phyloP scores from a whole-genome alignment of 2,888 invertebrate species.

The Gisinianus flammeolus region DNA sequence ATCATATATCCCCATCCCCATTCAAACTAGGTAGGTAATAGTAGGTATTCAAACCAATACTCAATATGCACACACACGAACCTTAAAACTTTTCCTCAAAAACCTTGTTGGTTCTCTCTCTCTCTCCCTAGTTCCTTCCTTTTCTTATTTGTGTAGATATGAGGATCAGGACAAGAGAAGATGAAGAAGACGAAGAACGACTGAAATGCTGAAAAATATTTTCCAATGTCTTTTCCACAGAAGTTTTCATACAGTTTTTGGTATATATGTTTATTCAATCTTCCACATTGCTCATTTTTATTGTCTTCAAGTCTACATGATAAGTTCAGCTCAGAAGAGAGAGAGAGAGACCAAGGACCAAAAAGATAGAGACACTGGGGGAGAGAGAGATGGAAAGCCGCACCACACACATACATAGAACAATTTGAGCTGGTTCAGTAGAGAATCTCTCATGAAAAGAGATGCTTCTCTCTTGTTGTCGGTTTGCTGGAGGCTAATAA shows the following conservation, averaged over 20 bases:
- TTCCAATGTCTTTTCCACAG: background rate
- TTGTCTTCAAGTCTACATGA: background rate
- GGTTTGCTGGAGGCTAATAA: slow-evolving; percentile 22
- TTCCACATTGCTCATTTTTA: background rate
- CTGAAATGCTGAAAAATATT: background rate
- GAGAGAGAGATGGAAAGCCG: background rate
- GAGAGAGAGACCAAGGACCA: background rate
- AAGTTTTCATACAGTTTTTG: background rate
- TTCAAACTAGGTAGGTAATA: background rate
- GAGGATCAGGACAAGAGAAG: background rate
- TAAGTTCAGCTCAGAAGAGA: background rate
- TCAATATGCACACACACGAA: slow-evolving; percentile 30
- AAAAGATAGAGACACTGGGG: background rate
- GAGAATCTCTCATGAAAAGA: background rate
- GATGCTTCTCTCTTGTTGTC: background rate
- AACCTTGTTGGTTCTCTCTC: background rate
- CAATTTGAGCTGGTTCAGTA: slow-evolving; percentile 8
- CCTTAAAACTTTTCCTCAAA: slow-evolving; percentile 22
- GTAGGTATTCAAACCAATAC: background rate
- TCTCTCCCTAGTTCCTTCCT: background rate
- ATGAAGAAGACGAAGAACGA: background rate
- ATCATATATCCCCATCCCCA: background rate
- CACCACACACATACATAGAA: no score
- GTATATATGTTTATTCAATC: background rate
- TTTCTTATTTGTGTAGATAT: background rate